These are phyloP conservation scores for Dasysyrphus tricinctus DNA, from an alignment of 2,888 invertebrate species.

Conservation along the genomic window DNA sequence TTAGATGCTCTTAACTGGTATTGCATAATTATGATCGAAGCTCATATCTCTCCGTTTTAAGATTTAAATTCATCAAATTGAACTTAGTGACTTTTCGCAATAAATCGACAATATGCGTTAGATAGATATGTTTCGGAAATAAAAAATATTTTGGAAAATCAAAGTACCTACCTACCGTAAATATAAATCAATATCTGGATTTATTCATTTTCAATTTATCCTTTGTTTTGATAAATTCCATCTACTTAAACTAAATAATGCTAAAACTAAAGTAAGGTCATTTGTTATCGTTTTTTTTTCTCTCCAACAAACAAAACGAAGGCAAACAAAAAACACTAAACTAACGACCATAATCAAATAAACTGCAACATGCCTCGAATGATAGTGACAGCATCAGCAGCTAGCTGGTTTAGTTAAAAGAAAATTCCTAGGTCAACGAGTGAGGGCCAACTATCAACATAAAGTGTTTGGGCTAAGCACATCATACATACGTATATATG, in stretches of 20 bases:
- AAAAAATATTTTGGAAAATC: too few relatives aligned
- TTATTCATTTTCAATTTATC: background rate
- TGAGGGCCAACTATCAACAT: conserved; percentile 58
- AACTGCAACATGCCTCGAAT: conserved; percentile 52
- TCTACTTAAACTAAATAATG: conserved; percentile 25
- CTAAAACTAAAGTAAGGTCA: background rate
- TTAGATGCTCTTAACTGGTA: too few relatives aligned
- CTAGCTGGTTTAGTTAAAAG: conserved; percentile 32
- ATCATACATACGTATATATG: conserved; percentile 3
- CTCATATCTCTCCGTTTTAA: too few relatives aligned
- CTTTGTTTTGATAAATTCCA: conserved; percentile 3
- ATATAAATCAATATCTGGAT: background rate
- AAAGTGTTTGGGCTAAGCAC: conserved; percentile 53
- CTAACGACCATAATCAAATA: conserved; percentile 61
- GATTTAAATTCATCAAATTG: too few relatives aligned
- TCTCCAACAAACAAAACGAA: background rate
- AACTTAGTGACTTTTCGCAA: too few relatives aligned
- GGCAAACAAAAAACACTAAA: conserved; percentile 43
- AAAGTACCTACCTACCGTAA: too few relatives aligned
- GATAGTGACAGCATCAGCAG: conserved; percentile 20
- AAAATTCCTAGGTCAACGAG: conserved; percentile 49
- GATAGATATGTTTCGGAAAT: too few relatives aligned
- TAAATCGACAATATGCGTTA: too few relatives aligned
- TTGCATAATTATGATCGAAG: too few relatives aligned
- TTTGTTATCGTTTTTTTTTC: background rate